Percentiles rank a stretch among this genome's conserved stretches.
These are phyloP conservation scores for Leptoteleia sp. DNA, from an alignment of 1,140 invertebrate species.

Conservation along the genomic window DNA sequence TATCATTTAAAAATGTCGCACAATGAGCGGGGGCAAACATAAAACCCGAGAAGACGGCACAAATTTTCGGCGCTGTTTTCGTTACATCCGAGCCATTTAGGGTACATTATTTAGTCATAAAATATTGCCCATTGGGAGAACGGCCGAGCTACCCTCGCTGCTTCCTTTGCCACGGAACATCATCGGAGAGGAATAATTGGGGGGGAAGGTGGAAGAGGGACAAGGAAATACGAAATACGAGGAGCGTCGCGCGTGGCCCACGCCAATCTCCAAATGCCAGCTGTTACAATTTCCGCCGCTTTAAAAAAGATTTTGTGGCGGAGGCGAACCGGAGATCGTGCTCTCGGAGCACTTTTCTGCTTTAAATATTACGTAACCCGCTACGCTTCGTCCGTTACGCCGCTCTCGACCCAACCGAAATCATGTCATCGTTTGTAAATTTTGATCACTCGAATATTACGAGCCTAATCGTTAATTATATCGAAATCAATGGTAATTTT, in stretches of 20 bases:
- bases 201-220: conserved; percentile 20
- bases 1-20: conserved; percentile 30
- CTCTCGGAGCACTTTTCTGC: neutral
- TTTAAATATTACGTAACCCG: conserved; percentile 9
- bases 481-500: no score
- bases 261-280: conserved; percentile 46
- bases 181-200: conserved; percentile 51
- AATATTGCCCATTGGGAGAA: conserved; percentile 47
- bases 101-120: conserved; percentile 67
- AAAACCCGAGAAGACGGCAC: conserved; percentile 41
- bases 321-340: conserved; percentile 51
- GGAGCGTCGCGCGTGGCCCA: conserved; percentile 26
- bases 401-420: no score
- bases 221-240: conserved; percentile 39
- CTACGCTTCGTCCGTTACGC: no score
- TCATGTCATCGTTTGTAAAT: no score
- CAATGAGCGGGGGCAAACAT: conserved; percentile 28
- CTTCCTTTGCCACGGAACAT: conserved; percentile 33
- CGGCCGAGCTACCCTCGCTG: conserved; percentile 27
- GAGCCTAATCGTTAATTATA: no score
- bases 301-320: conserved; percentile 34
- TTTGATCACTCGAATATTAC: no score
- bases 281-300: conserved; percentile 53
- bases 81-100: conserved; percentile 59
- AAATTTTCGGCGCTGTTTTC: conserved; percentile 49